A percentile compares a stretch with the other conserved stretches of the same genome.
Evolutionary conservation across 2,797 vertebrate genomes (phyloP).

Genomic region (Moxostoma hubbsi): DNA sequence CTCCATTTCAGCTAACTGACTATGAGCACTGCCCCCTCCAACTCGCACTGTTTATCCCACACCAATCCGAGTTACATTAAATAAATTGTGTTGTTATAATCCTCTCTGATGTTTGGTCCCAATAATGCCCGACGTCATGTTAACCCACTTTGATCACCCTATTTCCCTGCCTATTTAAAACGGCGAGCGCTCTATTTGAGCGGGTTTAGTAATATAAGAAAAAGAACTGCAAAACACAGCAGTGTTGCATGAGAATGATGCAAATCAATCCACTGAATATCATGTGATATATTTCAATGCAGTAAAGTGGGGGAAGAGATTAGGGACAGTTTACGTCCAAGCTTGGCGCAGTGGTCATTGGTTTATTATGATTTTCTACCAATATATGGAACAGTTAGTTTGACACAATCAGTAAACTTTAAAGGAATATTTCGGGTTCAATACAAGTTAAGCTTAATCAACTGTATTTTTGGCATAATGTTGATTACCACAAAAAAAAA

Average conservation of each 20-base stretch:
- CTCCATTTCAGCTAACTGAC: constrained; percentile 69
- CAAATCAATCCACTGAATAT: not conserved
- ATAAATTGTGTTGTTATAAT: constrained; percentile 85
- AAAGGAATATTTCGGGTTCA: too few species aligned
- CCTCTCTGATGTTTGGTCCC: constrained; percentile 79
- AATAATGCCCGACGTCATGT: constrained; percentile 78
- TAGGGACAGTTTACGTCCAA: not conserved
- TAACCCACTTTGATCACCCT: constrained; percentile 83
- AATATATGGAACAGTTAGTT: constrained; percentile 5
- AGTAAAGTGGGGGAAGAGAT: constrained; percentile 19
- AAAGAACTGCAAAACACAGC: not conserved
- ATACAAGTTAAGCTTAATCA: too few species aligned
- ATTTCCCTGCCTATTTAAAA: constrained; percentile 66
- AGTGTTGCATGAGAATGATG: not conserved
- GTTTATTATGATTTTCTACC: not conserved
- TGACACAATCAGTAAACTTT: not conserved
- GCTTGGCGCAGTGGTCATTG: not conserved
- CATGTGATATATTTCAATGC: constrained; percentile 3
- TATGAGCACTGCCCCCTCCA: constrained; percentile 40
- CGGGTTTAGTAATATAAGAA: constrained; percentile 52
- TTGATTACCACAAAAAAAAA: too few species aligned
- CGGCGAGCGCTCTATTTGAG: constrained; percentile 53
- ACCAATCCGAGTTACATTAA: constrained; percentile 78
- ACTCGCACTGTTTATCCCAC: constrained; percentile 54
- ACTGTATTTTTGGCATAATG: too few species aligned